These are phyloP conservation scores for Macrophya annulata DNA, from an alignment of 2,888 invertebrate species.

Conservation along the genomic window DNA sequence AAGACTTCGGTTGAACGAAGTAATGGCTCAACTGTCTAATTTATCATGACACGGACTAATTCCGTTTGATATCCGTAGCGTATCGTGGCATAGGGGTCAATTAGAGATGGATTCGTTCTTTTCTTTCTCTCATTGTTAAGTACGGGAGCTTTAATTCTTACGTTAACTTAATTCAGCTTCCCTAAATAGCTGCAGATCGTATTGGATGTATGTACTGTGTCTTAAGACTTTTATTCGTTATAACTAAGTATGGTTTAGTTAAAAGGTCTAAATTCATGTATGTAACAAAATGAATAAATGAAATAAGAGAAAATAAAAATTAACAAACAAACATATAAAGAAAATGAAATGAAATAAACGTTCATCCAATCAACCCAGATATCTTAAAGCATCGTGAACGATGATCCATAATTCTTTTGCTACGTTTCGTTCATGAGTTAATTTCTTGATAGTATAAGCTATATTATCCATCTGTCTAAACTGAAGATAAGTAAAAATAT, in stretches of 20 bases:
- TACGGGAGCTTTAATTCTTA: constrained; percentile 1
- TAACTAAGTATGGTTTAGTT: background rate
- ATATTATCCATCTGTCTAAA: background rate
- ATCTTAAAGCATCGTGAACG: background rate
- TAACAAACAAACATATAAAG: background rate
- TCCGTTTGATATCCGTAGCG: constrained; percentile 57
- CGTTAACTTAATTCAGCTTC: constrained; percentile 18
- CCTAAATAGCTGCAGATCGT: constrained; percentile 14
- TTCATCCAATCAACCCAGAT: constrained; percentile 1
- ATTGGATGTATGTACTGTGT: background rate
- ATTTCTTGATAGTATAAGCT: background rate
- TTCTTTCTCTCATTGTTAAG: constrained; percentile 28
- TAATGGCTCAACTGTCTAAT: constrained; percentile 62
- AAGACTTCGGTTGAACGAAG: constrained; percentile 43
- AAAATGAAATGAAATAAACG: background rate
- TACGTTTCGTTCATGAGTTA: background rate
- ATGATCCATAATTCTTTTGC: background rate
- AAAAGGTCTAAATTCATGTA: background rate
- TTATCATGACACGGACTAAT: constrained; percentile 62
- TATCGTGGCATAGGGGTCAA: constrained; percentile 46
- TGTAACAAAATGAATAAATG: background rate
- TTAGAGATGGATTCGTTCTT: constrained; percentile 48
- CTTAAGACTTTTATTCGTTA: background rate
- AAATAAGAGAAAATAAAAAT: background rate
- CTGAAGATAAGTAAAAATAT: background rate